Conservation (phyloP, 1,140 invertebrate species). For the Hydropsyche tenuis region DNA sequence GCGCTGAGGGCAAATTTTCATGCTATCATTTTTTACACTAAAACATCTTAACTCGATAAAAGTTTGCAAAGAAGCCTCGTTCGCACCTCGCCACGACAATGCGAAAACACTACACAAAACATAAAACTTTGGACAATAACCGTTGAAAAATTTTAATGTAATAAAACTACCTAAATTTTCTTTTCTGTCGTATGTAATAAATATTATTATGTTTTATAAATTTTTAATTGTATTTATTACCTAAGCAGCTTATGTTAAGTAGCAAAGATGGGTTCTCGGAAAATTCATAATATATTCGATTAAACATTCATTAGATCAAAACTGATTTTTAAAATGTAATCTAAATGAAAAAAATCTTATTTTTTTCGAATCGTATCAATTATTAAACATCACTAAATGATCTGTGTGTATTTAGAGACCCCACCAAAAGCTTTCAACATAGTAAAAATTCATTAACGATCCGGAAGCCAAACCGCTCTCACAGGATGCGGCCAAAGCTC, state of each 20-base stretch:
- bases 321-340: no score
- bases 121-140: background rate
- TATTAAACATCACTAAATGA: no score
- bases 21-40: background rate
- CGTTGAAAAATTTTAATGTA: background rate
- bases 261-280: no score
- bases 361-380: no score
- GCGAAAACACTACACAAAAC: background rate
- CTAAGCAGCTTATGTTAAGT: no score
- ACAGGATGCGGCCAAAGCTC: constrained; percentile 38
- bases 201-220: no score
- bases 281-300: no score
- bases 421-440: background rate
- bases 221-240: no score
- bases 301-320: no score
- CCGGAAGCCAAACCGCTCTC: constrained; percentile 32
- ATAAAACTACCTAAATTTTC: background rate
- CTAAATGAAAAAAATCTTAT: no score
- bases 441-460: constrained; percentile 34
- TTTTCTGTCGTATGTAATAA: background rate
- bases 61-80: constrained; percentile 5
- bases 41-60: background rate
- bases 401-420: background rate
- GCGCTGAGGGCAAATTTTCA: background rate
- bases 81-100: background rate